Percentiles rank a stretch among this genome's conserved stretches.
phyloP scores from a whole-genome alignment of 1,140 invertebrate genomes.

The Aphidius gifuensis region DNA sequence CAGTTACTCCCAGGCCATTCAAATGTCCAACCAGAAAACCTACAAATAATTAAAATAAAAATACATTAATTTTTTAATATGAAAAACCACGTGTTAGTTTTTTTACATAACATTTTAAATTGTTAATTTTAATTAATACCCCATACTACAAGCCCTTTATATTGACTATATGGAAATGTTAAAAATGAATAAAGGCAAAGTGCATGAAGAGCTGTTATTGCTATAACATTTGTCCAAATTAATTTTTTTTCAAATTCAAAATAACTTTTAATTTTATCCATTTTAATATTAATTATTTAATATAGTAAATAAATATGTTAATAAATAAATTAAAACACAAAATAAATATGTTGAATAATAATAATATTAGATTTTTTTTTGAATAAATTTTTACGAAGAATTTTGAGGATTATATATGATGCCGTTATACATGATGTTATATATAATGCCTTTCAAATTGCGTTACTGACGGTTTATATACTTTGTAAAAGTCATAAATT shows the following conservation, averaged over 20 bases:
- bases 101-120: neutral
- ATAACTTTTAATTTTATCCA: neutral
- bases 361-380: no score
- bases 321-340: no score
- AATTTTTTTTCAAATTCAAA: slow-evolving; percentile 38
- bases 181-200: slow-evolving; percentile 29
- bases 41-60: slow-evolving; percentile 2
- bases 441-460: no score
- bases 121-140: slow-evolving; percentile 6
- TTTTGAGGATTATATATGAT: no score
- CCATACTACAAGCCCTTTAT: slow-evolving; percentile 13
- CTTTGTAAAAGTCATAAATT: no score
- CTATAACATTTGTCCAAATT: slow-evolving; percentile 51
- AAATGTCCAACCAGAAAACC: neutral
- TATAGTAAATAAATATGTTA: no score
- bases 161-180: slow-evolving; percentile 19
- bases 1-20: slow-evolving; percentile 16
- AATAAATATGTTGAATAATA: neutral
- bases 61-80: neutral
- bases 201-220: slow-evolving; percentile 43
- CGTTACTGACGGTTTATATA: no score
- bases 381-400: no score
- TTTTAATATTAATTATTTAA: neutral
- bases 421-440: no score
- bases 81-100: neutral